phyloP scores from a whole-genome alignment of 37 sponge, comb jelly and placozoan genomes.

The Dysidea cf. avara region DNA sequence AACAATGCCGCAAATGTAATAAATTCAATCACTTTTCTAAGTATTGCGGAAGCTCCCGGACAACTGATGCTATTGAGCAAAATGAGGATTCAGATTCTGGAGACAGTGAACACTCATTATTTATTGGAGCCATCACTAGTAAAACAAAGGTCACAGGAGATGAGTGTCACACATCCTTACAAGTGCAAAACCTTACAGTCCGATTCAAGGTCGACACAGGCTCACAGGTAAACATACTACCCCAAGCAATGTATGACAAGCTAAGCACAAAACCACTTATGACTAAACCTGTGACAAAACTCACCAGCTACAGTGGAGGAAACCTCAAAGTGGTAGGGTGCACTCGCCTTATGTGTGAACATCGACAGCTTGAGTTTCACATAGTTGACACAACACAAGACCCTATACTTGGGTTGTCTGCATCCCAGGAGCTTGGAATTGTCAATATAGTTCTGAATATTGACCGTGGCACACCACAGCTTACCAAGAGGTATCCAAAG shows the following conservation, averaged over 20 bases:
- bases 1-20: constrained; percentile 3
- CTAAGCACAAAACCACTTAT: neutral
- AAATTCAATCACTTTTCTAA: too few species aligned
- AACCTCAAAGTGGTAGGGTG: neutral
- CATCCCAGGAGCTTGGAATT: constrained; percentile 6
- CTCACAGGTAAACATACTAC: neutral
- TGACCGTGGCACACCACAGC: too few species aligned
- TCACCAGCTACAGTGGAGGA: constrained; percentile 1
- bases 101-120: too few species aligned
- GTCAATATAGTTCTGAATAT: neutral
- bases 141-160: neutral
- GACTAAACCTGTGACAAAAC: neutral
- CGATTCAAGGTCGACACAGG: too few species aligned
- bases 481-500: too few species aligned
- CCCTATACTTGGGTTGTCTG: neutral
- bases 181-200: too few species aligned
- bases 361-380: neutral
- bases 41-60: neutral
- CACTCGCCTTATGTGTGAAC: neutral
- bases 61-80: neutral
- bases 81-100: too few species aligned
- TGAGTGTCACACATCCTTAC: too few species aligned
- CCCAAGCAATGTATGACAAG: neutral
- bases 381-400: too few species aligned
- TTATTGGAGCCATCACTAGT: too few species aligned